Percentiles rank a stretch among this genome's conserved stretches.
These are phyloP conservation scores for Hydractinia symbiolongicarpus DNA, from an alignment of 30 jellyfish, hydroid and myxozoan genomes.

Conservation along the genomic window DNA sequence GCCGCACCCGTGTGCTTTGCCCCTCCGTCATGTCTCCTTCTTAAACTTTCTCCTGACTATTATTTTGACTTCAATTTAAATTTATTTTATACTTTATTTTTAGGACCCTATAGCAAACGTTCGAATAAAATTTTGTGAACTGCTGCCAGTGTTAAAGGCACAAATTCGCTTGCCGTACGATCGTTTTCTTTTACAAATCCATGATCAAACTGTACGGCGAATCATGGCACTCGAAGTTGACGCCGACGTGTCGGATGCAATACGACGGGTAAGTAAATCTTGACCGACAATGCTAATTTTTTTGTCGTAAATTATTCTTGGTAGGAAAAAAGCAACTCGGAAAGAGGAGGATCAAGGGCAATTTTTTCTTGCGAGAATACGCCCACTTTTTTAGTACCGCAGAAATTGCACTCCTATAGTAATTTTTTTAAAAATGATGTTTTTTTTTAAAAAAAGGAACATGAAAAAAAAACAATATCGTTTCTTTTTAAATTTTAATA, in stretches of 20 bases:
- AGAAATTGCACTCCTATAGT: no score
- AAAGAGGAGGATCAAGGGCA: no score
- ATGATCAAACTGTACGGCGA: slow-evolving; percentile 74
- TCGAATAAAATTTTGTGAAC: slow-evolving; percentile 61
- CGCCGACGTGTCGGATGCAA: slow-evolving; percentile 67
- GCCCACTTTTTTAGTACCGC: no score
- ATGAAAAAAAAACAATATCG: no score
- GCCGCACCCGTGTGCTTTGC: neutral
- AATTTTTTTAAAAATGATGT: no score
- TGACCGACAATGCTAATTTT: no score
- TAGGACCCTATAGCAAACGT: slow-evolving; percentile 91
- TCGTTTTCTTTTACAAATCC: slow-evolving; percentile 55
- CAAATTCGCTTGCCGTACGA: slow-evolving; percentile 74
- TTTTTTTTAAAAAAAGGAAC: no score
- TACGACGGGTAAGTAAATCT: slow-evolving; percentile 50
- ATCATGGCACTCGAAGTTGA: slow-evolving; percentile 77
- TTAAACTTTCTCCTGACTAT: neutral
- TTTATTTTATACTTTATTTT: neutral
- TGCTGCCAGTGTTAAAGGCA: slow-evolving; percentile 67
- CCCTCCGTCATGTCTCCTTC: neutral
- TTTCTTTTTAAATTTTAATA: no score
- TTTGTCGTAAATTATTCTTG: no score
- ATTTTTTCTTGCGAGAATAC: no score
- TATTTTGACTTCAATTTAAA: no score
- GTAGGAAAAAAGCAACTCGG: no score